phyloP scores from a whole-genome alignment of 2,888 invertebrate genomes.

The Orchesella flavescens region DNA sequence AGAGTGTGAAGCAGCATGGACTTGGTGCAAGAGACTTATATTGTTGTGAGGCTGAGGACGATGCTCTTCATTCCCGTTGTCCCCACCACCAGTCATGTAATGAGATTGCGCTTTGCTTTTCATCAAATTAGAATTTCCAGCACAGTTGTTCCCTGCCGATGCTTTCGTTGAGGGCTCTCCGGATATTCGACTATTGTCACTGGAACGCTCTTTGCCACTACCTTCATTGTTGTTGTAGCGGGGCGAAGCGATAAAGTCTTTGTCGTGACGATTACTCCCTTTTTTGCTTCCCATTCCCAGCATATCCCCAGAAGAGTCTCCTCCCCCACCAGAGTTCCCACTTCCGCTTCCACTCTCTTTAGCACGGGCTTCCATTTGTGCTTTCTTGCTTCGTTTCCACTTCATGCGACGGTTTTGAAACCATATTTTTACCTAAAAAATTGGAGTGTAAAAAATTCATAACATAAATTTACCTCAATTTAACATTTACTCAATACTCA shows the following conservation, averaged over 20 bases:
- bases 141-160: conserved; percentile 38
- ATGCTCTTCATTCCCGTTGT: conserved; percentile 55
- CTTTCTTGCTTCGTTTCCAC: conserved; percentile 98
- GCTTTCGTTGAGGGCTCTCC: conserved; percentile 42
- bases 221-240: conserved; percentile 52
- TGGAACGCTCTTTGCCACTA: conserved; percentile 27
- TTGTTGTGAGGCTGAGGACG: conserved; percentile 35
- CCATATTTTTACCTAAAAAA: conserved; percentile 93
- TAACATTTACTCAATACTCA: too few species aligned
- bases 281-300: conserved; percentile 34
- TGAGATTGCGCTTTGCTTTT: conserved; percentile 49
- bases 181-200: conserved; percentile 32
- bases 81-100: conserved; percentile 7
- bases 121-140: conserved; percentile 29
- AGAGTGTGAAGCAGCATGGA: conserved; percentile 44
- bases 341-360: conserved; percentile 72
- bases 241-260: conserved; percentile 38
- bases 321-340: conserved; percentile 34
- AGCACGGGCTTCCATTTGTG: conserved; percentile 85
- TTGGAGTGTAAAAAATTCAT: not conserved
- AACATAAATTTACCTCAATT: conserved; percentile 7
- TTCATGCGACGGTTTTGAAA: conserved; percentile 99
- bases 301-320: conserved; percentile 29
- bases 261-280: conserved; percentile 37
- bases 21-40: conserved; percentile 50